Conservation (phyloP, 2,888 invertebrate genomes). For the Drosophila differens region DNA sequence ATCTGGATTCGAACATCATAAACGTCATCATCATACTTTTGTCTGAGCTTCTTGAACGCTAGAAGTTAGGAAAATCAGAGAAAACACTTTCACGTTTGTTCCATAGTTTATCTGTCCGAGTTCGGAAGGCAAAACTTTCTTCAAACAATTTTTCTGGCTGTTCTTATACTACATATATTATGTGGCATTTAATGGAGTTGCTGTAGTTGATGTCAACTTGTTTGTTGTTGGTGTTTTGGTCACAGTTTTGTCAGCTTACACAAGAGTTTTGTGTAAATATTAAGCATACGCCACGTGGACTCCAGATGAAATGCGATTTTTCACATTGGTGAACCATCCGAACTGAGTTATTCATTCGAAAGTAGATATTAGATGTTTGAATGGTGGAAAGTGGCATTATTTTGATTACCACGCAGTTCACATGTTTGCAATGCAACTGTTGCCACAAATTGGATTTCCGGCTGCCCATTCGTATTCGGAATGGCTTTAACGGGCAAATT, state of each 20-base stretch:
- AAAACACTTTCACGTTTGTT: slow-evolving; percentile 61
- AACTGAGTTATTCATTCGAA: slow-evolving; percentile 55
- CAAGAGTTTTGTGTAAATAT: slow-evolving; percentile 43
- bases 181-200: slow-evolving; percentile 15
- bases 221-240: slow-evolving; percentile 18
- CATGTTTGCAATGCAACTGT: slow-evolving; percentile 32
- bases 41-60: slow-evolving; percentile 68
- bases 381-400: slow-evolving; percentile 20
- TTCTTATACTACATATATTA: background rate
- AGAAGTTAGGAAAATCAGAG: slow-evolving; percentile 66
- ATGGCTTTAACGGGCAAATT: background rate
- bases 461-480: slow-evolving; percentile 16
- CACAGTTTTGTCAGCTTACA: slow-evolving; percentile 23
- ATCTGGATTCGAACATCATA: slow-evolving; percentile 54
- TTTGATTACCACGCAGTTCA: slow-evolving; percentile 29
- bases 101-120: slow-evolving; percentile 58
- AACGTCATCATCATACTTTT: slow-evolving; percentile 66
- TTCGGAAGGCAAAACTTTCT: slow-evolving; percentile 48
- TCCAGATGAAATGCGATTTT: slow-evolving; percentile 37
- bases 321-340: slow-evolving; percentile 11
- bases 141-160: slow-evolving; percentile 33
- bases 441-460: slow-evolving; percentile 67
- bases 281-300: slow-evolving; percentile 46
- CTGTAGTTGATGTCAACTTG: slow-evolving; percentile 16
- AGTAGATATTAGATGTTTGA: background rate